Base-by-base conservation (phyloP, 2,113 vertebrate species). In the Amblyopsis rosae region DNA sequence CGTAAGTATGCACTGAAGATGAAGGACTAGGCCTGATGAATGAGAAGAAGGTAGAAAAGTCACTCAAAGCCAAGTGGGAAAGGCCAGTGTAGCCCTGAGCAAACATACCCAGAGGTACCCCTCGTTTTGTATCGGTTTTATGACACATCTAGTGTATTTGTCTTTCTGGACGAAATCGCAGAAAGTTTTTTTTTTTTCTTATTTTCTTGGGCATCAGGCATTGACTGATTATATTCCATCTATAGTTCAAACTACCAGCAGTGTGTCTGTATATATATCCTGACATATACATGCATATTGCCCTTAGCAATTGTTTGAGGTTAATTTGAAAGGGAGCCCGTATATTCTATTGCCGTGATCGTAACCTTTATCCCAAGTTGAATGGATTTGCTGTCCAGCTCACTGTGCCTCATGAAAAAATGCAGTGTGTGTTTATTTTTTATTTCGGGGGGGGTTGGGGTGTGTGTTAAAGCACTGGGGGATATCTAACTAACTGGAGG, bases 1-100 rank as follows among this genome's bases (percentile, higher is more conserved):
- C 95, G 95, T 98, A 98, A 98, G 94, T 98, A 97, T 98, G 94
- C 95, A 96, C 96, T 96, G 96, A 99, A 98, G 96, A 98, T 94
- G 94, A 96, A 89, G 86, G 95, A 85, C 94, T 97, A 96, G 95
- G 93, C 93, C 94, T 72, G 95, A 96, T 97, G 95, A 95, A 81
- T 90, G 90, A 86, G 95, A 98, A 92, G 92, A 91, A 96, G 91
- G 95, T 93, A 94, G 92, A 96, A 94, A 95, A 93, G 84, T 85
- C 85, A 94, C 93, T 92, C 91, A 96, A 94, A 93, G 84, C 96
- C 96, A 94, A 89, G 96, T 96, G 95, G 96, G 95, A 96, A 95
- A 96, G 93, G 93, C 97, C 96, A 98, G 96, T 96, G 96, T 99
- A 99, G 96, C 90, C 95, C 96, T 97, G 96, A 95, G 94, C 85